phyloP scores from a whole-genome alignment of 2,888 invertebrate genomes.

The Drosophila parthenogenetica region DNA sequence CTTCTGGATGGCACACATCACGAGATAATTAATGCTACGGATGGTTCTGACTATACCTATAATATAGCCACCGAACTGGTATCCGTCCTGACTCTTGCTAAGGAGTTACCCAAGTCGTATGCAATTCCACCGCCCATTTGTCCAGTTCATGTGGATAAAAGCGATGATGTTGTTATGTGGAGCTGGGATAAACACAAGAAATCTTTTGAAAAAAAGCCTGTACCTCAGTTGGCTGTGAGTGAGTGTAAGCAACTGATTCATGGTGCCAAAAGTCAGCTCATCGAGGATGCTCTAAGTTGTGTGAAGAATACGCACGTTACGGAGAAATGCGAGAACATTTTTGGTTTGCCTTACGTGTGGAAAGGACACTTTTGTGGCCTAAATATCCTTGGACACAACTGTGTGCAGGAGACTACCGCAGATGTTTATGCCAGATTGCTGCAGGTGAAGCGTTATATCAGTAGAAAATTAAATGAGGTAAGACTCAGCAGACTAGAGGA shows the following conservation, averaged over 20 bases:
- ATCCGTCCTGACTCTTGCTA: conserved; percentile 8
- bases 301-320: neutral
- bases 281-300: conserved; percentile 19
- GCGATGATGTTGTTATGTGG: conserved; percentile 9
- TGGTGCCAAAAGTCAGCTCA: neutral
- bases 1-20: conserved; percentile 14
- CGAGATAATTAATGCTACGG: neutral
- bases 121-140: conserved; percentile 18
- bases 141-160: fast-evolving
- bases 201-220: neutral
- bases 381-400: conserved; percentile 49
- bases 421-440: conserved; percentile 42
- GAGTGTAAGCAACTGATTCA: conserved; percentile 3
- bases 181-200: conserved; percentile 10
- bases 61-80: neutral
- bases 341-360: conserved; percentile 40
- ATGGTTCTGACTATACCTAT: neutral
- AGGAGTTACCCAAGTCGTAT: neutral
- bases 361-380: conserved; percentile 40
- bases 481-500: conserved; percentile 1
- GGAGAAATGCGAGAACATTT: conserved; percentile 8
- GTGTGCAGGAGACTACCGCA: neutral
- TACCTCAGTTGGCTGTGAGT: neutral
- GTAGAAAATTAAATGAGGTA: conserved; percentile 5
- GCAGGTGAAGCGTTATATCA: conserved; percentile 20